Conservation (phyloP, 2,888 invertebrate species). For the Acheta domesticus region DNA sequence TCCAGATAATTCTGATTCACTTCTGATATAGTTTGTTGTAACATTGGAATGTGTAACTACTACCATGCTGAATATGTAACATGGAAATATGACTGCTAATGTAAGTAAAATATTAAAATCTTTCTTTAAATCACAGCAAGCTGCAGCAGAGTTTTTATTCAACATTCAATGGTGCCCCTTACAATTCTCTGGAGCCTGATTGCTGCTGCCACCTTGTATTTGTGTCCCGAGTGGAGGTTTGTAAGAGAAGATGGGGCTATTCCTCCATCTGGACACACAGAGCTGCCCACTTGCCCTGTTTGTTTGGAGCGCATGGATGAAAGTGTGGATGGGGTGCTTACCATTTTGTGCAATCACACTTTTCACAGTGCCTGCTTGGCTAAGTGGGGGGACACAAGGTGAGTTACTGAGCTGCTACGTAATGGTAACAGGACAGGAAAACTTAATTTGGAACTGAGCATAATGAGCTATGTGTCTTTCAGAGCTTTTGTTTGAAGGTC, state of each 20-base stretch:
- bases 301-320: conserved; percentile 98
- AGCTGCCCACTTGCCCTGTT: conserved; percentile 95
- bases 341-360: conserved; percentile 96
- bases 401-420: conserved; percentile 26
- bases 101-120: no score
- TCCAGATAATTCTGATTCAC: no score
- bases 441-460: no score
- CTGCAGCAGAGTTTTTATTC: conserved; percentile 89
- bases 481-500: neutral
- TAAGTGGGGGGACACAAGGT: conserved; percentile 90
- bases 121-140: conserved; percentile 52
- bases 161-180: conserved; percentile 88
- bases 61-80: no score
- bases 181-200: conserved; percentile 89
- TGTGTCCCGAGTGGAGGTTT: conserved; percentile 88
- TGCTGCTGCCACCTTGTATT: conserved; percentile 91
- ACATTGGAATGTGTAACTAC: no score
- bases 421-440: no score
- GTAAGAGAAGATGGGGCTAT: conserved; percentile 67
- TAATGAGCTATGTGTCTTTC: neutral
- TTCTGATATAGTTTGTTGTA: no score
- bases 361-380: conserved; percentile 94
- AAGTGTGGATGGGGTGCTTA: conserved; percentile 94
- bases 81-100: no score
- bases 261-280: conserved; percentile 67